Evolutionary conservation across 1,140 invertebrate species (phyloP).

Genomic region (Hyposmocoma kahamanoa): DNA sequence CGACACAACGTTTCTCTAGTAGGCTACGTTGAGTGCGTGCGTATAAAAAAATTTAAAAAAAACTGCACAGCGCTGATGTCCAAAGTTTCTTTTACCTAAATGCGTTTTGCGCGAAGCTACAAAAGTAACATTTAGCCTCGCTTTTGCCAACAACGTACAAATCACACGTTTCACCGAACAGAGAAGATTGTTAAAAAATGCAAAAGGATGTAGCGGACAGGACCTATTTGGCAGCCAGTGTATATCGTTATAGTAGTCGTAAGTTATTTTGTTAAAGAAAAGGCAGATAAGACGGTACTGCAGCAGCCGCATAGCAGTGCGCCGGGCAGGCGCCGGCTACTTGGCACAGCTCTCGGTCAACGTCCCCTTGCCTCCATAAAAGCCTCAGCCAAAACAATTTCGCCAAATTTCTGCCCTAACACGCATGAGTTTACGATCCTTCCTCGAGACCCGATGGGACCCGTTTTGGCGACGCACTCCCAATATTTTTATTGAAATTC

Average conservation of each 20-base stretch:
- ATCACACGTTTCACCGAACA: too few species aligned
- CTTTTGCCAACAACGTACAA: too few species aligned
- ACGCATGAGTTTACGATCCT: constrained; percentile 56
- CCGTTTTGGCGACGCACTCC: constrained; percentile 31
- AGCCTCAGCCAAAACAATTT: constrained; percentile 71
- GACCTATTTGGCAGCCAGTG: constrained; percentile 48
- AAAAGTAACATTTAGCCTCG: too few species aligned
- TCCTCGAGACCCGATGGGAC: constrained; percentile 23
- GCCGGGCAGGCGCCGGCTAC: constrained; percentile 61
- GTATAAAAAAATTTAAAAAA: too few species aligned
- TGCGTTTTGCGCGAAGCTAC: too few species aligned
- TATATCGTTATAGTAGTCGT: constrained; percentile 41
- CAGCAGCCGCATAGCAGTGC: constrained; percentile 56
- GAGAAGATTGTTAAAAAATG: too few species aligned
- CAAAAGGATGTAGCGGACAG: constrained; percentile 15
- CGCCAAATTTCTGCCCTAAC: constrained; percentile 54
- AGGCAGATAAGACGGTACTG: constrained; percentile 52
- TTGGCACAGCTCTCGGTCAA: constrained; percentile 63
- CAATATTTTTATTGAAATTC: constrained; percentile 40
- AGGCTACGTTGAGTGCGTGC: too few species aligned
- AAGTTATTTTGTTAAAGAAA: constrained; percentile 47
- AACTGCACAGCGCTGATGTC: too few species aligned
- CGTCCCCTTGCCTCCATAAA: constrained; percentile 57
- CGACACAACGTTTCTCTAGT: too few species aligned
- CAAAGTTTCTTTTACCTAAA: too few species aligned